Base-by-base conservation (phyloP, 30 jellyfish, hydroid and myxozoan genomes). In the Turritopsis dohrnii region DNA sequence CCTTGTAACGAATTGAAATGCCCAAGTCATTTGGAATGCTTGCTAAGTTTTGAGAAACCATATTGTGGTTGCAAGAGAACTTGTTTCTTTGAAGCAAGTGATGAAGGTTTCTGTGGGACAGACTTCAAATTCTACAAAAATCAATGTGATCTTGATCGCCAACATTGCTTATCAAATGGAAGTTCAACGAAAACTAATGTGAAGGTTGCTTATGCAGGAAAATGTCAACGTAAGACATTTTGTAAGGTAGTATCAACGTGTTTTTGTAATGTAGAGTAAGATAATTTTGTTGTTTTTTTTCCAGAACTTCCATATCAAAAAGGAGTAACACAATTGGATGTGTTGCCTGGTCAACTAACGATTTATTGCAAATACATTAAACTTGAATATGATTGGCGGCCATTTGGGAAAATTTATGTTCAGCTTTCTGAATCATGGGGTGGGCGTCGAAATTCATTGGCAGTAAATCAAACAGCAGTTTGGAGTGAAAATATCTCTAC, bases 401-500 rank as follows among this genome's bases (percentile, higher is more conserved):
- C 66, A 0, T 18, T 25, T 28, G 1, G 7, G 28, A 19, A 69
- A 69, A 0, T 69, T 0, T 69, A 23, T 69, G 30, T 80, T 0
- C 79, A 24, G 17, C 27, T 80, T 16, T 53, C 87, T 53, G 60
- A 21, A 80, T 80, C 87, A 8, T 80, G 87, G 87, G 53, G 52
- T 26, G 18, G 52, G 1, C 28, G 28, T 28, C 13, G 16, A 16
- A 80, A 52, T n/a, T n/a, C 77, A 69, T 69, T 19, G 19, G 21
- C 8, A 9, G 29, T 7, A 0, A 52, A 80, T 25, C 84, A 84
- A 23, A 24, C 87, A 52, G 83, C 87, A 1, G 65, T 27, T 7
- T 80, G 87, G 87, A 80, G 87, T 53, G 87, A 80, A 65, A 52
- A 52, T 26, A 71, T 80, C 26, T 31, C 87, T 17, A 71, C 26